phyloP scores from a whole-genome alignment of 2,113 vertebrate species.

The Amphilophus citrinellus region DNA sequence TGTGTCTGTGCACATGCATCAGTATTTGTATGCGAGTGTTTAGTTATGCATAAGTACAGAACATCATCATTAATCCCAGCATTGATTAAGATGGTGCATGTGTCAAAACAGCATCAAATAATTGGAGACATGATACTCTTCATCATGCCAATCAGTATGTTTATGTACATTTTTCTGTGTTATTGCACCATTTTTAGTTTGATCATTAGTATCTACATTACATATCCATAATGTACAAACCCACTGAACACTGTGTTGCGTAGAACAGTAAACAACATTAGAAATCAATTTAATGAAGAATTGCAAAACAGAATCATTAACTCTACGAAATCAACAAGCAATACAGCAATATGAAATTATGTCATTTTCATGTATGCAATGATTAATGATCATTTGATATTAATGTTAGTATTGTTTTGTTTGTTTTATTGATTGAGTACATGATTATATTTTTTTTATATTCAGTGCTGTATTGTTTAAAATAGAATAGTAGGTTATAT shows the following conservation, averaged over 20 bases:
- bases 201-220: constrained; percentile 14
- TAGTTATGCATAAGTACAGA: constrained; percentile 19
- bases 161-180: background rate
- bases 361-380: constrained; percentile 7
- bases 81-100: background rate
- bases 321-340: constrained; percentile 14
- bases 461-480: background rate
- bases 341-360: background rate
- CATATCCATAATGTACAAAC: background rate
- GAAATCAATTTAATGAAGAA: constrained; percentile 17
- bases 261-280: constrained; percentile 22
- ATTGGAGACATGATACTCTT: background rate
- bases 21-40: background rate
- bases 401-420: background rate
- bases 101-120: constrained; percentile 21
- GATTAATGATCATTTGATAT: constrained; percentile 22
- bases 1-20: background rate
- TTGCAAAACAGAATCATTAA: constrained; percentile 5
- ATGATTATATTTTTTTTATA: background rate
- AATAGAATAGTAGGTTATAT: background rate
- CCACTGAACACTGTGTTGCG: background rate
- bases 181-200: background rate
- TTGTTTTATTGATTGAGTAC: background rate
- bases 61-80: constrained; percentile 1
- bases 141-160: background rate